Conservation (phyloP, 2,888 invertebrate genomes). For the Hoplodrina blanda region DNA sequence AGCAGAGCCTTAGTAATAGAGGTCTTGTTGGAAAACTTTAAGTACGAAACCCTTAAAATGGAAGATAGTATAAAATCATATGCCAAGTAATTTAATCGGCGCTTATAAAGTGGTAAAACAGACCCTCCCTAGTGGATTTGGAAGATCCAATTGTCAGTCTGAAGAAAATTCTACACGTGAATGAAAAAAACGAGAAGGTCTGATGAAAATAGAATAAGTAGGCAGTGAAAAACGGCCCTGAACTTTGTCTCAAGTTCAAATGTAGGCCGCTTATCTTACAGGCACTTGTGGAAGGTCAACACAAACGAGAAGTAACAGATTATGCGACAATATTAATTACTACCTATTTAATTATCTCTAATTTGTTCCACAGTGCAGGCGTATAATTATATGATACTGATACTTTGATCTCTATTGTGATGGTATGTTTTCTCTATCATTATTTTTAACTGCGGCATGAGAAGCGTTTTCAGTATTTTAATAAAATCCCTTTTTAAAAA, state of each 20-base stretch:
- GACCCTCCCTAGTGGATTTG: neutral
- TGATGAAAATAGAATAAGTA: neutral
- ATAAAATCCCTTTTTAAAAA: no score
- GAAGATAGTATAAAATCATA: neutral
- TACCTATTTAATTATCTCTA: constrained; percentile 8
- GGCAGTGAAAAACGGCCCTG: neutral
- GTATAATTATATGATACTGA: constrained; percentile 18
- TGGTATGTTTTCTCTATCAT: neutral
- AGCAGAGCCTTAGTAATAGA: no score
- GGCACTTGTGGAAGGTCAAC: constrained; percentile 21
- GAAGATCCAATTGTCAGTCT: neutral
- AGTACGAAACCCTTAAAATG: no score
- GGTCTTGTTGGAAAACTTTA: no score
- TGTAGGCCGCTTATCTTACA: neutral
- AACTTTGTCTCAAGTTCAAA: constrained; percentile 19
- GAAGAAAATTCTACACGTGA: neutral
- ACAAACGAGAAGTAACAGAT: constrained; percentile 11
- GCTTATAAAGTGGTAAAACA: neutral
- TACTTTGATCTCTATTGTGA: constrained; percentile 8
- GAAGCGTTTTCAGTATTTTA: neutral
- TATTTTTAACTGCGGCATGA: neutral
- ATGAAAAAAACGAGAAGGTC: neutral
- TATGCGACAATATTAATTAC: constrained; percentile 18
- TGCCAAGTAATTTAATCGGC: neutral
- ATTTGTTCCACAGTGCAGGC: constrained; percentile 1